Evolutionary conservation across 2,888 invertebrate species (phyloP), one percentile per base, ranked within the genome.

Genomic region (Pollenia griseotomentosa): DNA sequence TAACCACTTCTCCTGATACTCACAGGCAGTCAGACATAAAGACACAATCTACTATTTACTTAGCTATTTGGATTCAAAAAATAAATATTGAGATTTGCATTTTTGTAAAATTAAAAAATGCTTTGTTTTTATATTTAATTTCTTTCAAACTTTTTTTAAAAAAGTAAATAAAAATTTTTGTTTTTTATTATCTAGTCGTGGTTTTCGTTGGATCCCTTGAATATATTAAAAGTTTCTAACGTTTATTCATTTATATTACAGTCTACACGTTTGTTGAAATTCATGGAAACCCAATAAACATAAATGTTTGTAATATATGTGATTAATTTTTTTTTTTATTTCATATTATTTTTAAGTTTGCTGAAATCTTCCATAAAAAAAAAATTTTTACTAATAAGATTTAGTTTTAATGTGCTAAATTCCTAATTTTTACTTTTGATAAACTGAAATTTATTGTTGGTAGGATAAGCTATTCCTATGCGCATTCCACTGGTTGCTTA

Each of bases 81-180:
- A 33, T 33, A 33, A 33, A 33, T 33, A 33, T 33, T 33, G 5
- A 33, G 33, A 33, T 33, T 33, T 33, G 5, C 33, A 5, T 12
- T 68, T 61, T 61, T 42, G 2, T 23, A 10, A 53, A 68, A 63
- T 63, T 75, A n/a, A 70, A 75, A 75, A 61, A 53, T 68, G n/a
- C 59, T 65, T 12, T 44, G 12, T 55, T 59, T 53, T 33, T 59
- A 42, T n/a, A 59, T 70, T 79, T 70, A 59, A 79, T 74, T 82
- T 59, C 48, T 48, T 63, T 46, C 12, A n/a, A 51, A 48, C 42
- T 59, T 59, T 65, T 12, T 65, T 16, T 2, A 55, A 65, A 63
- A 63, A 7, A 5, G 23, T 2, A 44, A 59, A 48, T 48, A 11
- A 16, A 33, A 59, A n/a, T 40, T 40, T 51, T 63, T 42, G 40